Conservation (phyloP, 1,140 invertebrate species). For the Dufourea novaeangliae region DNA sequence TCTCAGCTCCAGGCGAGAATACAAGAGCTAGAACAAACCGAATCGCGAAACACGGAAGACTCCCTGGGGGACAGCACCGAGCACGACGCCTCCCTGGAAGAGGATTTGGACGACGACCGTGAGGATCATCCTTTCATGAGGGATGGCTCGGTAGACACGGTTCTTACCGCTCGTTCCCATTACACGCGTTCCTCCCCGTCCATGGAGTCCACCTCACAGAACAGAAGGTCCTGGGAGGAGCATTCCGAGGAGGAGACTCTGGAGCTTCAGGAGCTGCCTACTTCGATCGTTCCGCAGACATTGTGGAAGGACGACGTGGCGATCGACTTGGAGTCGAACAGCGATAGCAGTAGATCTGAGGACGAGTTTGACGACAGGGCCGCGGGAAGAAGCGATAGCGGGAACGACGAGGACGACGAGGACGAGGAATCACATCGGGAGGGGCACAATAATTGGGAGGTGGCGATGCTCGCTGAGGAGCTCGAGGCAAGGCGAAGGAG, state of each 20-base stretch:
- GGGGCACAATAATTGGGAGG: constrained; percentile 88
- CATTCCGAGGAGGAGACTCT: constrained; percentile 83
- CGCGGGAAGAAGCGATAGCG: constrained; percentile 65
- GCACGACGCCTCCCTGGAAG: constrained; percentile 68
- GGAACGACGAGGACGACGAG: constrained; percentile 69
- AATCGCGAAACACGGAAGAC: constrained; percentile 33
- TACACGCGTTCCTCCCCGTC: constrained; percentile 73
- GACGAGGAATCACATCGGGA: constrained; percentile 71
- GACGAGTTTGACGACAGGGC: constrained; percentile 70
- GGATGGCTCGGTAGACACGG: constrained; percentile 83
- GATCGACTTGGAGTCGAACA: constrained; percentile 81
- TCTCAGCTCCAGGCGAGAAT: constrained; percentile 87
- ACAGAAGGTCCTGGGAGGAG: constrained; percentile 83
- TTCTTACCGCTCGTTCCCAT: constrained; percentile 75
- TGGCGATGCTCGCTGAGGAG: constrained; percentile 88
- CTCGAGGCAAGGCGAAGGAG: constrained; percentile 84
- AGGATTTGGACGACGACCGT: constrained; percentile 73
- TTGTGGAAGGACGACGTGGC: constrained; percentile 78
- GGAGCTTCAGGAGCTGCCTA: constrained; percentile 83
- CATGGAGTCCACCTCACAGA: constrained; percentile 71
- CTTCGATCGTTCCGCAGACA: constrained; percentile 78
- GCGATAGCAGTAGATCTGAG: constrained; percentile 73
- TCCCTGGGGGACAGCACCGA: constrained; percentile 68
- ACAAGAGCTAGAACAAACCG: constrained; percentile 84
- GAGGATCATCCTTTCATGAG: constrained; percentile 83